phyloP scores from a whole-genome alignment of 2,797 vertebrate species.

The Bovichtus variegatus region DNA sequence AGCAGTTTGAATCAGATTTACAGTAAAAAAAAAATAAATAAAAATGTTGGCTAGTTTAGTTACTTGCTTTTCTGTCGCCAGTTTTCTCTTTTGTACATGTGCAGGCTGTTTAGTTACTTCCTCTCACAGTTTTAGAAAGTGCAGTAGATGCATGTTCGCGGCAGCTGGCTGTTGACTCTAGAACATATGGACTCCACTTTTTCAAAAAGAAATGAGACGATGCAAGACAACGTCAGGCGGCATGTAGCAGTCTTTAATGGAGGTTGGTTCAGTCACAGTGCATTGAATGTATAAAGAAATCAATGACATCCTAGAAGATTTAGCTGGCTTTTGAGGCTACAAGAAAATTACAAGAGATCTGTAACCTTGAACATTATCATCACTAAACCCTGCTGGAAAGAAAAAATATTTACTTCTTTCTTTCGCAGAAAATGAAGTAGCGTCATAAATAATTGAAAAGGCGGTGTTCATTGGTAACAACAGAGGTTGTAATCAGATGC shows the following conservation, averaged over 20 bases:
- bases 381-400: background rate
- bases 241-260: background rate
- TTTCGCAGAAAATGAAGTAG: slow-evolving; percentile 24
- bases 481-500: slow-evolving; percentile 43
- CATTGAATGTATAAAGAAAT: background rate
- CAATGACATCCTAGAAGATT: background rate
- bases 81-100: no score
- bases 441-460: slow-evolving; percentile 48
- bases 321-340: background rate
- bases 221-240: background rate
- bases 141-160: no score
- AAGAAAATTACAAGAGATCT: background rate
- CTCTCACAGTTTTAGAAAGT: no score
- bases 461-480: slow-evolving; percentile 38
- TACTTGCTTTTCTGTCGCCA: no score
- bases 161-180: no score
- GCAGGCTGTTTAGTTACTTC: no score
- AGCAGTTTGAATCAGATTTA: no score
- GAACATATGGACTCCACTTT: no score
- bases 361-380: background rate
- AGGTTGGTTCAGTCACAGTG: background rate
- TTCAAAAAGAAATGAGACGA: no score
- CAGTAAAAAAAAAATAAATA: no score
- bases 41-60: no score
- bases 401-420: slow-evolving; percentile 3